Percentiles rank a stretch among this genome's conserved stretches.
Conservation (phyloP, 2,888 invertebrate species). For the Phaedon cochleariae region DNA sequence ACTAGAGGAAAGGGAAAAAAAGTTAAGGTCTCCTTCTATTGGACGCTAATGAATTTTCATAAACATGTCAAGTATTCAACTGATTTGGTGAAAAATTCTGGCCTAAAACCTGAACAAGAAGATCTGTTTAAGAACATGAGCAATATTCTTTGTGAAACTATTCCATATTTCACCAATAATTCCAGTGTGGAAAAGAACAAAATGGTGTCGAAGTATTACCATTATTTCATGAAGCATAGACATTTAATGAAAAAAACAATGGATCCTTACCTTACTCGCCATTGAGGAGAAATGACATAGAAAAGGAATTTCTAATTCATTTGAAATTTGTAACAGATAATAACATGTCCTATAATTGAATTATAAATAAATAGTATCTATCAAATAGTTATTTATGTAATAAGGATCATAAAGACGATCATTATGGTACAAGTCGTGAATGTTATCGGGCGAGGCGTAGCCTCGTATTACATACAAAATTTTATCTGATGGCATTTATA, state of each 20-base stretch:
- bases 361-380: too few relatives aligned
- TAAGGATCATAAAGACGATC: too few relatives aligned
- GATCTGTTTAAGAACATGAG: slow-evolving; percentile 6
- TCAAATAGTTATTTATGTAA: too few relatives aligned
- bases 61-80: too few relatives aligned
- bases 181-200: slow-evolving; percentile 7
- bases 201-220: background rate
- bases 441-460: too few relatives aligned
- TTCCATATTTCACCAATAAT: slow-evolving; percentile 13
- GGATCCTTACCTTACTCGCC: background rate
- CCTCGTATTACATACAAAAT: too few relatives aligned
- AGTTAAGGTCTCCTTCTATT: too few relatives aligned
- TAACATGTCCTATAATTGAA: too few relatives aligned
- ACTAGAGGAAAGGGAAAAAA: too few relatives aligned
- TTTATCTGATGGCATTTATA: too few relatives aligned
- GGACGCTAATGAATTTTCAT: too few relatives aligned
- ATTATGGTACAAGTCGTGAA: too few relatives aligned
- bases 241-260: background rate
- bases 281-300: background rate
- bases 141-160: slow-evolving; percentile 8
- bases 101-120: slow-evolving; percentile 8
- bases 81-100: slow-evolving; percentile 2
- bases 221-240: background rate
- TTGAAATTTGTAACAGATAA: background rate
- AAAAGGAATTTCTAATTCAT: background rate